Evolutionary conservation across 2,113 vertebrate species (phyloP).

Genomic region (Rhea pennata): DNA sequence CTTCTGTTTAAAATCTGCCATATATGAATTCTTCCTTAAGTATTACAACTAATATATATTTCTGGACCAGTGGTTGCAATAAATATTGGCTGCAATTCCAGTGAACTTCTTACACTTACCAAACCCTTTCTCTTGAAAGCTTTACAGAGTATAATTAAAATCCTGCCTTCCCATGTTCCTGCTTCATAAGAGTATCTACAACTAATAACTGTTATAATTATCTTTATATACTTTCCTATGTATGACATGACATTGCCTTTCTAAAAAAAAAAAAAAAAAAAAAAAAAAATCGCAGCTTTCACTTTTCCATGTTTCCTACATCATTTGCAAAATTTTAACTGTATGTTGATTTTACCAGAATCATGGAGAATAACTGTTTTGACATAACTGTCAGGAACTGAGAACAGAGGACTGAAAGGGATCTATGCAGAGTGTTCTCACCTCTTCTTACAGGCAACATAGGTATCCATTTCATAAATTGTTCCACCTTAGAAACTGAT

Average conservation of each 20-base stretch:
- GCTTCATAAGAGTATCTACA: not conserved
- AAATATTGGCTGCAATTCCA: conserved; percentile 1
- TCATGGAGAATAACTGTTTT: not conserved
- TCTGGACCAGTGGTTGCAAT: not conserved
- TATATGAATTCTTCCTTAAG: not conserved
- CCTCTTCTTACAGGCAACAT: not conserved
- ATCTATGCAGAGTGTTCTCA: not conserved
- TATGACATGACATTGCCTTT: not conserved
- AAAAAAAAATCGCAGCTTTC: not conserved
- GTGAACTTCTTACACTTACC: not conserved
- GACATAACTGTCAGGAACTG: not conserved
- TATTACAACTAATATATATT: not conserved
- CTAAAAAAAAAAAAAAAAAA: no score
- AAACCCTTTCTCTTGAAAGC: not conserved
- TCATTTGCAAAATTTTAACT: not conserved
- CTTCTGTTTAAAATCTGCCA: not conserved
- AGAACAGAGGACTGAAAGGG: not conserved
- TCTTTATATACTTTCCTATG: not conserved
- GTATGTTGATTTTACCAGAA: not conserved
- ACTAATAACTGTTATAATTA: not conserved
- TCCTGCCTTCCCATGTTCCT: conserved; percentile 17
- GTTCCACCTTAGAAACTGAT: not conserved
- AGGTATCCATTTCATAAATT: not conserved
- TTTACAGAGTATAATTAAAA: conserved; percentile 30
- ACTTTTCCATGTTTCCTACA: not conserved